phyloP scores from a whole-genome alignment of 1,140 invertebrate species.

The Meloidogyne chitwoodi region DNA sequence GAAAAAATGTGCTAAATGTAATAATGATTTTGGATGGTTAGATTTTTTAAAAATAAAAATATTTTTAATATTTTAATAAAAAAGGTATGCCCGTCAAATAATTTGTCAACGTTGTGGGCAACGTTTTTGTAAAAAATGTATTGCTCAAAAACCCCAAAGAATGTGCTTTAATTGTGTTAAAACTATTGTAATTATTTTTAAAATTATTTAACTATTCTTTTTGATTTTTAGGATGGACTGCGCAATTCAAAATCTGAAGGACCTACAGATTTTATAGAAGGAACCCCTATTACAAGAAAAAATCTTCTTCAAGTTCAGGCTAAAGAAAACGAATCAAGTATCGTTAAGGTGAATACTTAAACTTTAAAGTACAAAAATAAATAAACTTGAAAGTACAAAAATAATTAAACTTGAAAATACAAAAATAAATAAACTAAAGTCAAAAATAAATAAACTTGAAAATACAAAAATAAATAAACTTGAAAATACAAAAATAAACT shows the following conservation, averaged over 20 bases:
- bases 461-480: no score
- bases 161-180: slow-evolving; percentile 2
- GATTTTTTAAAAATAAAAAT: background rate
- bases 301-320: slow-evolving; percentile 10
- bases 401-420: background rate
- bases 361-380: background rate
- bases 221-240: background rate
- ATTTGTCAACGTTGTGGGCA: slow-evolving; percentile 9
- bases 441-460: background rate
- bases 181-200: background rate
- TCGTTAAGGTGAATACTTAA: background rate
- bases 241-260: slow-evolving; percentile 9
- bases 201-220: background rate
- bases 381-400: no score
- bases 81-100: background rate
- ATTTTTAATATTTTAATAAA: background rate
- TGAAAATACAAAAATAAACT: no score
- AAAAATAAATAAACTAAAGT: background rate
- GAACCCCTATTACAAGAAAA: background rate
- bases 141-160: slow-evolving; percentile 23
- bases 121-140: slow-evolving; percentile 17
- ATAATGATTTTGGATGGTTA: slow-evolving; percentile 44
- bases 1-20: slow-evolving; percentile 52
- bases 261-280: background rate
- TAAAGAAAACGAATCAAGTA: background rate